Evolutionary conservation across 2,113 vertebrate species (phyloP), one percentile per base, ranked within the genome.

Genomic region (Gila orcuttii): DNA sequence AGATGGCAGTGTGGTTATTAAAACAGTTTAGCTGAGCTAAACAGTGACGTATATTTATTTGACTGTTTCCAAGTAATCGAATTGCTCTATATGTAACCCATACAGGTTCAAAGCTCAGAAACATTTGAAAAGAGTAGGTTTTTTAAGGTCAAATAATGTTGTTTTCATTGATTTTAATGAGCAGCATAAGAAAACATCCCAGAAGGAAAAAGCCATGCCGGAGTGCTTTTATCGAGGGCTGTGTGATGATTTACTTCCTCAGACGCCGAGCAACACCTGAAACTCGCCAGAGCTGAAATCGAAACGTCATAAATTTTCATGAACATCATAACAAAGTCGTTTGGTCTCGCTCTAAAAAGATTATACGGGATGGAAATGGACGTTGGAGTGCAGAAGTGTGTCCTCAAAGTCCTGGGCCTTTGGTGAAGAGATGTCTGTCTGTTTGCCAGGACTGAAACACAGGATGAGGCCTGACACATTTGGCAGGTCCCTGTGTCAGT

Each of bases 1-100:
- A 93, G 95, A 92, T 94, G 94, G 92, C 93, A 94, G 93, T 93
- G 89, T 89, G 92, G 69, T 39, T 52, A 80, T 69, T 36, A 82
- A 52, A 82, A 69, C 79, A 12, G 25, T 47, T 81, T 19, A 47
- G 45, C 17, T 52, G 62, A 36, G 42, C 3, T 28, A 28, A 31
- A 9, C 8, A 31, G 45, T 36, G 17, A 45, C 19, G n/a, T 31
- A 21, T 47, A 33, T 52, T 77, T 19, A 77, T 31, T 36, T 71
- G 19, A 71, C 68, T 42, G 13, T 55, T 77, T 77, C 23, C 15
- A 75, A 75, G 39, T 11, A 42, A n/a, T 71, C 12, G 21, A 25
- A 79, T 42, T 62, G 77, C 33, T 79, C 33, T 59, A 19, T 23
- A 78, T 80, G 57, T 36, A 80, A 64, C 59, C n/a, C 6, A 19